These are phyloP conservation scores for Corynorhinus townsendii DNA, from an alignment of 2,113 vertebrate genomes.

Conservation along the genomic window DNA sequence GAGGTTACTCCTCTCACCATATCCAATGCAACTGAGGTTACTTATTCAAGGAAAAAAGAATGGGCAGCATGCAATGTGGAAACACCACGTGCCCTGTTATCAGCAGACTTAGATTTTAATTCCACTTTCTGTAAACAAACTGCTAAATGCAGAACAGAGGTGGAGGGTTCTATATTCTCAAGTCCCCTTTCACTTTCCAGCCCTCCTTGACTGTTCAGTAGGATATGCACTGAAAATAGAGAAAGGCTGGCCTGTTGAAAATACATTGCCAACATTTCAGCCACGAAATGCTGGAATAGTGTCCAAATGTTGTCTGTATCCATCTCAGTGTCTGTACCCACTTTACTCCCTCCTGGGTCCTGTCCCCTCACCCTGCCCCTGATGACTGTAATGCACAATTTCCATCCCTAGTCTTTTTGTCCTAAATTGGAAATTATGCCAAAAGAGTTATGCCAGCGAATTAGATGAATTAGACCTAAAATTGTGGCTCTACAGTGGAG, in stretches of 20 bases:
- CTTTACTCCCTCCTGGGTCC: background rate
- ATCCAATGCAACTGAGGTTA: rapidly evolving
- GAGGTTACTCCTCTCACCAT: background rate
- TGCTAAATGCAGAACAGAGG: background rate
- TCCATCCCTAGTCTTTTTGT: background rate
- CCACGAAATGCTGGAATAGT: background rate
- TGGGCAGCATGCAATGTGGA: too few species aligned
- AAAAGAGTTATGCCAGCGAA: background rate
- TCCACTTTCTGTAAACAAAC: background rate
- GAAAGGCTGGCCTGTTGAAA: background rate
- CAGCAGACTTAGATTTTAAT: background rate
- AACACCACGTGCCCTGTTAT: background rate
- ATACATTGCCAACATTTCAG: background rate
- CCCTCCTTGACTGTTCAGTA: background rate
- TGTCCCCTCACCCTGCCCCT: background rate
- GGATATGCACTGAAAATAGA: background rate
- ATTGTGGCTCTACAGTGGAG: background rate
- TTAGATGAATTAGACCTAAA: conserved; percentile 30
- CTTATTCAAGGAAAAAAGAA: background rate
- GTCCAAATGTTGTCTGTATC: background rate
- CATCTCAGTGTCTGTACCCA: background rate
- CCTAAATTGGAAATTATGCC: background rate
- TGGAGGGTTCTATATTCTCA: background rate
- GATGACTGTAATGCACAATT: background rate
- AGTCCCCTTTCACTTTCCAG: background rate